Base-by-base conservation (phyloP, 2,797 vertebrate genomes). In the Smutsia temminckii region DNA sequence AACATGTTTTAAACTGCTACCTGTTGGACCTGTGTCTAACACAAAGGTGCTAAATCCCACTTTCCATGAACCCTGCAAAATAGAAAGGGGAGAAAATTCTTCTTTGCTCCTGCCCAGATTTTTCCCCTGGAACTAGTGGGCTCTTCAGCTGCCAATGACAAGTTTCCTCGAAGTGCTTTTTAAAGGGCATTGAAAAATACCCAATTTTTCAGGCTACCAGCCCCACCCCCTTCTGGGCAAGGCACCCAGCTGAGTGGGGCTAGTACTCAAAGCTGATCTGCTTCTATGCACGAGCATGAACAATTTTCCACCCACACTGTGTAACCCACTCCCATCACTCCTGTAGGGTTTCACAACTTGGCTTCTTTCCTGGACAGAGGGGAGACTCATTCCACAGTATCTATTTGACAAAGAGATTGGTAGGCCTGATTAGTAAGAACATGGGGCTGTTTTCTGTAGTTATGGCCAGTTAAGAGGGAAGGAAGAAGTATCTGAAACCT, bases 161-260 rank as follows among this genome's bases (percentile, higher is more conserved):
- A 64, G 74, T 81, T 93, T 97, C 93, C 95, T 95, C 37, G 68
- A 93, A 77, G 77, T 94, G 71, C 64, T 97, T 88, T 89, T 94
- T 23, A 95, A 95, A 79, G 37, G 49, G 61, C 55, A 42, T 27
- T 92, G 81, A 86, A 89, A 92, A 96, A 95, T 57, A 88, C 32
- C 34, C 61, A 55, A 92, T 94, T 72, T 88, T 94, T 97, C 81
- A 84, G 90, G 64, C 92, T 93, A 72, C 94, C 32, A 51, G 93
- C 68, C 37, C 75, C 87, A 87, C 84, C 95, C 68, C 75, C 49
- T 93, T 77, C 93, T 90, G 90, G 91, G 80, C 95, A 94, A 95
- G 57, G 53, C 87, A 96, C 34, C 25, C 68, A 74, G 77, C 46
- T 12, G 53, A 74, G 61, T 9, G 40, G 61, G 77, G 74, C 59